Conservation (phyloP, 2,797 vertebrate species). For the Perdix hodgsoniae region DNA sequence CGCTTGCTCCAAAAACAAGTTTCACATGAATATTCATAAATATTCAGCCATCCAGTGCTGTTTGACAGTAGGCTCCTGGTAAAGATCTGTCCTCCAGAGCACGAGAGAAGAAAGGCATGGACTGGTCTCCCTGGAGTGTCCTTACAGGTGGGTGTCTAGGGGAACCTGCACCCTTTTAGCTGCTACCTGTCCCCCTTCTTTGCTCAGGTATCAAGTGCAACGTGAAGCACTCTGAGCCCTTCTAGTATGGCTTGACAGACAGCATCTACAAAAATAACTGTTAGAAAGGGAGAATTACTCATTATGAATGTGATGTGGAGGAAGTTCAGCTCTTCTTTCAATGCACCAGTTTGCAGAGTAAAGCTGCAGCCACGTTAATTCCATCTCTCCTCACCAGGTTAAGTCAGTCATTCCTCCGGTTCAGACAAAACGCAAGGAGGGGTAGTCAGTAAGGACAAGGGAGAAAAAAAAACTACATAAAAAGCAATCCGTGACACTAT, state of each 20-base stretch:
- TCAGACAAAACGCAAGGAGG: background rate
- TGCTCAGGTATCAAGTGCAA: background rate
- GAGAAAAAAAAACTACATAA: background rate
- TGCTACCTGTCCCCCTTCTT: background rate
- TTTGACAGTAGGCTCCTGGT: background rate
- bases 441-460: background rate
- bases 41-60: background rate
- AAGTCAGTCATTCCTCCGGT: background rate
- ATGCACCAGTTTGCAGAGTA: background rate
- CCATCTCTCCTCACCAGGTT: background rate
- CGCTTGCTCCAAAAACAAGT: background rate
- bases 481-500: background rate
- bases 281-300: background rate
- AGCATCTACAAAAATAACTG: background rate
- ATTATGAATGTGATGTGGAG: background rate
- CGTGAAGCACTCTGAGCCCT: background rate
- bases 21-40: slow-evolving; percentile 9
- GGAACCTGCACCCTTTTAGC: background rate
- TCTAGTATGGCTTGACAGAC: background rate
- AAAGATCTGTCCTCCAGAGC: background rate
- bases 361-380: background rate
- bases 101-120: background rate
- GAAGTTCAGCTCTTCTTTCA: background rate
- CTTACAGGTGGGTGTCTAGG: background rate
- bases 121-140: background rate